These are phyloP conservation scores for Apostichopus japonicus DNA, from an alignment of 35 echinoderm and acorn worm species.

Conservation along the genomic window DNA sequence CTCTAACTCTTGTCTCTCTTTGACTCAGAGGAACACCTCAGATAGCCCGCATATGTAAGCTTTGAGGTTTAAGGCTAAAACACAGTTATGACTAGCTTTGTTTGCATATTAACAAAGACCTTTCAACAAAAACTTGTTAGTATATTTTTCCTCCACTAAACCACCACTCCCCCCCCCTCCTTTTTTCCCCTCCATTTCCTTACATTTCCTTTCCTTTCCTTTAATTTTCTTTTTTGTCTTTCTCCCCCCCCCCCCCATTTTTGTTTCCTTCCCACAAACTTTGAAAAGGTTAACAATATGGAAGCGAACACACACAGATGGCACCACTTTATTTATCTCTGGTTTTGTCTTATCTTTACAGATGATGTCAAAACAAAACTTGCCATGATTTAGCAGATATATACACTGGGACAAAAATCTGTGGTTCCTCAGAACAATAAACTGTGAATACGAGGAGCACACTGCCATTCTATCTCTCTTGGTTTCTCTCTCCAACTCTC, in stretches of 20 bases:
- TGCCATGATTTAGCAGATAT: background rate
- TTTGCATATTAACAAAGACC: constrained; percentile 51
- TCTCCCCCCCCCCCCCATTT: background rate
- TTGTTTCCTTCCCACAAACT: background rate
- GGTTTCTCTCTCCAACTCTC: too few relatives aligned
- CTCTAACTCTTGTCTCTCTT: background rate
- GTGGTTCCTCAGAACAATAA: constrained; percentile 13
- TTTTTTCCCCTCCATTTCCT: background rate
- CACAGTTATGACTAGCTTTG: background rate
- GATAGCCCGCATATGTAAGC: background rate
- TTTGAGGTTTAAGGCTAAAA: background rate
- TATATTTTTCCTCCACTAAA: background rate
- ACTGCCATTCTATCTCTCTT: too few relatives aligned
- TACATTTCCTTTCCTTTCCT: background rate
- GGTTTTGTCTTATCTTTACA: constrained; percentile 33
- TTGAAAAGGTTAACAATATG: constrained; percentile 16
- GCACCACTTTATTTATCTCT: constrained; percentile 44
- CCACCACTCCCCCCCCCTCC: background rate
- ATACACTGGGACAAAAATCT: background rate
- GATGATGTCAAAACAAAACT: constrained; percentile 29
- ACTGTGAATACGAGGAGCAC: background rate
- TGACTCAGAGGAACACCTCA: background rate
- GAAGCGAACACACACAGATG: constrained; percentile 15
- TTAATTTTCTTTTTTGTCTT: background rate
- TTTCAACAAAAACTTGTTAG: constrained; percentile 9